A percentile compares a stretch with the other conserved stretches of the same genome.
phyloP scores from a whole-genome alignment of 2,888 invertebrate genomes.

The Anoplius nigerrimus region DNA sequence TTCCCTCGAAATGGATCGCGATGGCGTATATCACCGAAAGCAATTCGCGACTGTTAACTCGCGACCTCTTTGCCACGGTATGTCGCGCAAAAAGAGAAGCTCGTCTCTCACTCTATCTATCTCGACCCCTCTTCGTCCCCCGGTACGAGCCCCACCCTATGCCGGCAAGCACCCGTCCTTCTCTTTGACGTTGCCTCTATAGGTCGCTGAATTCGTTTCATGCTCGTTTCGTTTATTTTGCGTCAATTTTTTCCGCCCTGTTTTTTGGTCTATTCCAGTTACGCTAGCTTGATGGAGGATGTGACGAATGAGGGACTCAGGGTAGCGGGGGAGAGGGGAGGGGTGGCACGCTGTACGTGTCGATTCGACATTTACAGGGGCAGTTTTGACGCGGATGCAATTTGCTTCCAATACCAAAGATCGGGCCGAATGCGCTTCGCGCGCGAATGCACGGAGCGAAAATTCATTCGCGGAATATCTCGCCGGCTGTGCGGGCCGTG shows the following conservation, averaged over 20 bases:
- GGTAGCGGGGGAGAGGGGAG: not conserved
- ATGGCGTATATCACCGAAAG: slow-evolving; percentile 8
- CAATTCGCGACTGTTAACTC: slow-evolving; percentile 41
- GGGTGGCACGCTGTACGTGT: slow-evolving; percentile 5
- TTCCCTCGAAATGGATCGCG: slow-evolving; percentile 1
- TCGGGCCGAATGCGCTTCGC: slow-evolving; percentile 14
- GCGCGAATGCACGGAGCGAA: not conserved
- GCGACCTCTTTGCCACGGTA: slow-evolving; percentile 29
- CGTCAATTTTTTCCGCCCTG: slow-evolving; percentile 35
- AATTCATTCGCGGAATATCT: slow-evolving; percentile 2
- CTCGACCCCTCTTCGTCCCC: not conserved
- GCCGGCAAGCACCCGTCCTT: not conserved
- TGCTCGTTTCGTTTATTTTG: slow-evolving; percentile 48
- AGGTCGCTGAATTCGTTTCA: slow-evolving; percentile 49
- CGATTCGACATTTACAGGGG: slow-evolving; percentile 32
- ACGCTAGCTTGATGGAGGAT: slow-evolving; percentile 5
- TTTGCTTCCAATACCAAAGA: slow-evolving; percentile 32
- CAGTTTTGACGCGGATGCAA: slow-evolving; percentile 44
- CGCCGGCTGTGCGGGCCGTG: slow-evolving; percentile 2
- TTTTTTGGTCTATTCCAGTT: slow-evolving; percentile 20
- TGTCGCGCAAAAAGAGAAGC: slow-evolving; percentile 25
- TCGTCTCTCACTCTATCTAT: slow-evolving; percentile 9
- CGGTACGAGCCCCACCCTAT: not conserved
- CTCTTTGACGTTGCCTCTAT: slow-evolving; percentile 21
- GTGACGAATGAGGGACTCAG: not conserved